These are phyloP conservation scores for Drosophila greeni DNA, from an alignment of 2,888 invertebrate species.

Conservation along the genomic window DNA sequence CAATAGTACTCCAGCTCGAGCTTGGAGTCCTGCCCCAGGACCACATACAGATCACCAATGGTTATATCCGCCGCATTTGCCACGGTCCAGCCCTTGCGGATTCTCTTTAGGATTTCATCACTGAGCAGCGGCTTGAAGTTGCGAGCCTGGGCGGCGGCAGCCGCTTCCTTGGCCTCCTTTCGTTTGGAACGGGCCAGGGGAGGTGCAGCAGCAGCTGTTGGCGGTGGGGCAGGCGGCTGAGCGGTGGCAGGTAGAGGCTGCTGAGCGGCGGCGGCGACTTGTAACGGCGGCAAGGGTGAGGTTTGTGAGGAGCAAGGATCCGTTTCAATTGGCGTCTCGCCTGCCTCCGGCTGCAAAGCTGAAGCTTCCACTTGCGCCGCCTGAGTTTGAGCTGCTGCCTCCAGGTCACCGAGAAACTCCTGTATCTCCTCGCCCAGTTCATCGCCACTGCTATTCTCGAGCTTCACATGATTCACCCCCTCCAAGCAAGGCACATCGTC, in stretches of 20 bases:
- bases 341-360: not conserved
- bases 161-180: conserved; percentile 48
- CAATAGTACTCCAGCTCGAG: conserved; percentile 89
- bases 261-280: no score
- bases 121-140: conserved; percentile 77
- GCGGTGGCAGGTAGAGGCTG: no score
- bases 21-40: conserved; percentile 86
- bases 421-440: conserved; percentile 74
- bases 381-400: not conserved
- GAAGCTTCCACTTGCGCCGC: not conserved
- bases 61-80: conserved; percentile 88
- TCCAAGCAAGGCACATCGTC: conserved; percentile 38
- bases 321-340: not conserved
- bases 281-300: not conserved
- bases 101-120: conserved; percentile 77
- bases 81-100: conserved; percentile 86
- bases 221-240: not conserved
- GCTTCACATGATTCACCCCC: conserved; percentile 12
- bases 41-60: conserved; percentile 93
- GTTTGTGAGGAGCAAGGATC: not conserved
- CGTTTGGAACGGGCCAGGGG: conserved; percentile 46
- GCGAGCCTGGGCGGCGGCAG: conserved; percentile 55
- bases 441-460: conserved; percentile 59
- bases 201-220: conserved; percentile 1
- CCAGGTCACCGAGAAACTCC: conserved; percentile 52